phyloP scores from a whole-genome alignment of 1,140 invertebrate species.

The Dendrolimus kikuchii region DNA sequence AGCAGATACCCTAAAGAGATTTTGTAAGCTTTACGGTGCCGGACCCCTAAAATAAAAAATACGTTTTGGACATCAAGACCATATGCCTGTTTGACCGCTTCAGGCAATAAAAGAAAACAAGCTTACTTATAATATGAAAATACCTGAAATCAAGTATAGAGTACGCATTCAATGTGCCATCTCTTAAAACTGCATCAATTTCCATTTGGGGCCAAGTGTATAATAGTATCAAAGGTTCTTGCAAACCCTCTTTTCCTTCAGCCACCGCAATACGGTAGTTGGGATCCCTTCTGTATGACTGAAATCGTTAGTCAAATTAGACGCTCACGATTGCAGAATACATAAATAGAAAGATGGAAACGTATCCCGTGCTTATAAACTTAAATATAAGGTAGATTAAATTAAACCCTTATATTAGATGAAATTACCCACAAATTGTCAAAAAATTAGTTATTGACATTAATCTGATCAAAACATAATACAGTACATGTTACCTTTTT shows the following conservation, averaged over 20 bases:
- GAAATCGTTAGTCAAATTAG: conserved; percentile 1
- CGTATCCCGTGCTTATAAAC: not conserved
- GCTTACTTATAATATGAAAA: conserved; percentile 16
- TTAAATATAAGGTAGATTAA: not conserved
- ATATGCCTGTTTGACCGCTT: no score
- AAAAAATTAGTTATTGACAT: no score
- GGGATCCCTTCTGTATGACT: conserved; percentile 81
- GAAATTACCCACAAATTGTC: no score
- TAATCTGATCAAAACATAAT: no score
- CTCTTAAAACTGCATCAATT: conserved; percentile 79
- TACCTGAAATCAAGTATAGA: conserved; percentile 86
- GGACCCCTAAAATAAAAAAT: no score
- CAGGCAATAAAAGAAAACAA: no score
- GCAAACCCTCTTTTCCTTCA: conserved; percentile 85
- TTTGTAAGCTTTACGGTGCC: no score
- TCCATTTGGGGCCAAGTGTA: conserved; percentile 87
- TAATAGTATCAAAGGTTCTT: conserved; percentile 85
- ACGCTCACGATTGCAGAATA: not conserved
- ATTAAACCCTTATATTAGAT: no score
- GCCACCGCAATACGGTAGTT: conserved; percentile 84
- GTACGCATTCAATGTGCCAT: conserved; percentile 83
- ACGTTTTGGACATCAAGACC: no score
- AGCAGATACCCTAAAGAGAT: no score
- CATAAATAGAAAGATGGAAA: not conserved
- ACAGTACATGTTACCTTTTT: no score